Percentiles rank a stretch among this genome's conserved stretches.
These are phyloP conservation scores for Cephonodes hylas DNA, from an alignment of 2,888 invertebrate genomes.

Conservation along the genomic window DNA sequence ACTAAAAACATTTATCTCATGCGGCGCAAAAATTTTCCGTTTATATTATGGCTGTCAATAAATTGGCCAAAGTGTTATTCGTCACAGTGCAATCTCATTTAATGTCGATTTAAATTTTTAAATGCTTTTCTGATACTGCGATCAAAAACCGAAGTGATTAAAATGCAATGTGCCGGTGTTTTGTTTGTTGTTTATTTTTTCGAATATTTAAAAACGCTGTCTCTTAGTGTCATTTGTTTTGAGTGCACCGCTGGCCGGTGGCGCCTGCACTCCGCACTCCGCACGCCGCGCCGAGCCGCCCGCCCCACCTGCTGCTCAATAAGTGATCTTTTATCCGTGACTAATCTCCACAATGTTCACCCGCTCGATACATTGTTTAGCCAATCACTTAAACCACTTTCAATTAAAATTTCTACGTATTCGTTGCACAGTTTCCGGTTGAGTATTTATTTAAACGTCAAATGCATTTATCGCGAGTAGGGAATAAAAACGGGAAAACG, in stretches of 20 bases:
- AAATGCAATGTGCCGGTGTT: conserved; percentile 47
- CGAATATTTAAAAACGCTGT: conserved; percentile 56
- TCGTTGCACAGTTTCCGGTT: conserved; percentile 22
- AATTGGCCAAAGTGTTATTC: conserved; percentile 53
- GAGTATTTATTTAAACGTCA: conserved; percentile 22
- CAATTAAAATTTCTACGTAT: conserved; percentile 27
- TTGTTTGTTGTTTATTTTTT: conserved; percentile 37
- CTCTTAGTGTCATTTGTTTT: conserved; percentile 48
- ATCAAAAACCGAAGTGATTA: conserved; percentile 47
- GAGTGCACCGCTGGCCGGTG: neutral
- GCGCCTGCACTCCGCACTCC: conserved; percentile 10
- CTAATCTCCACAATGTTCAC: conserved; percentile 56
- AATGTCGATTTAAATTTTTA: conserved; percentile 46
- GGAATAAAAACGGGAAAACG: conserved; percentile 13
- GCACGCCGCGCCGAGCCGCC: conserved; percentile 20
- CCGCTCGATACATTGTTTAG: conserved; percentile 43
- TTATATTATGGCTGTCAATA: conserved; percentile 27
- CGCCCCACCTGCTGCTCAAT: conserved; percentile 29
- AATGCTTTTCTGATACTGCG: conserved; percentile 47
- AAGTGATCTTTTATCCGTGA: conserved; percentile 60
- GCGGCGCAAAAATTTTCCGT: conserved; percentile 20
- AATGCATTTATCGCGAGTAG: conserved; percentile 13
- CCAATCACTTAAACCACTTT: conserved; percentile 45
- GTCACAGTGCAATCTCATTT: conserved; percentile 51
- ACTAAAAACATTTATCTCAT: conserved; percentile 16